Base-by-base conservation (phyloP, 2,888 invertebrate genomes). In the Eilema caniola region DNA sequence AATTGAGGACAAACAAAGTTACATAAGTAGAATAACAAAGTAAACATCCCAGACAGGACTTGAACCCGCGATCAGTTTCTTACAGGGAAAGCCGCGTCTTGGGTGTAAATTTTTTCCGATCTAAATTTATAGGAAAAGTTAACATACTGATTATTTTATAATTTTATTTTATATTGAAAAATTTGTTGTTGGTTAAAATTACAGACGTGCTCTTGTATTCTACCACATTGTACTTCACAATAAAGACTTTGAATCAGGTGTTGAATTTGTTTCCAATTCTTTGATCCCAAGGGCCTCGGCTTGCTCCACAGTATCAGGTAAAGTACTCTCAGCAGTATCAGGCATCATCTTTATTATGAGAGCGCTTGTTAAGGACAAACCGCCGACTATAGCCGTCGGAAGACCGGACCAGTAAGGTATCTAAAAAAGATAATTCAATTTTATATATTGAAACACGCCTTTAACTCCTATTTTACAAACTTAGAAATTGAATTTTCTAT, bases 241-340 rank as follows among this genome's bases (percentile, higher is more conserved):
- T n/a, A 53, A 53, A n/a, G 53, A n/a, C n/a, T 53, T 53, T n/a
- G n/a, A 53, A 53, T 53, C 53, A 10, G 53, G 53, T n/a, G 53
- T 53, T 53, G 7, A n/a, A n/a, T n/a, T 53, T 53, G n/a, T n/a
- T 53, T 53, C 53, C 53, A 53, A 53, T 7, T 53, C 20, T 53
- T 53, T 53, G n/a, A n/a, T 59, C 14, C 57, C 57, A 59, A 59
- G 12, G 11, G 23, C 25, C 16, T 59, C 57, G 11, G 57, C 57
- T 25, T 59, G 24, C 57, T 24, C 25, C 57, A 59, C 57, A 59
- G 57, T 59, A 14, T 59, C 57, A 24, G 57, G 57, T 59, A 59
- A 25, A 24, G 25, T 25, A 25, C 25, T 25, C 10, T 59, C 25
- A 59, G 57, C 11, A 24, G 57, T 59, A 24, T 59, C 57, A 25